A percentile compares a stretch with the other conserved stretches of the same genome.
Conservation (phyloP, 2,888 invertebrate species). For the Notodonta dromedarius region DNA sequence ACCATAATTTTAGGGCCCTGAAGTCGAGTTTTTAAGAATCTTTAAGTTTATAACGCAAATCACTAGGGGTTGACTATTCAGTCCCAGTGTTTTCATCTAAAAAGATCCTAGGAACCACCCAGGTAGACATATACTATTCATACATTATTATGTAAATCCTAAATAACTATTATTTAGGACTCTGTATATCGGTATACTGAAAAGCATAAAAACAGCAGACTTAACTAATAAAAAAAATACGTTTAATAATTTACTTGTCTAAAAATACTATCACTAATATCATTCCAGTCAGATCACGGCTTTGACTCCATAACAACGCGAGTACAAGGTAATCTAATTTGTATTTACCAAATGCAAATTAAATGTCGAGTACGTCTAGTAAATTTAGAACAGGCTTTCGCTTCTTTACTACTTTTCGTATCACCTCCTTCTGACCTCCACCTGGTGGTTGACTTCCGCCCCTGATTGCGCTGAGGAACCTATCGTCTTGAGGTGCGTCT, state of each 20-base stretch:
- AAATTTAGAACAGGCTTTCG: constrained; percentile 69
- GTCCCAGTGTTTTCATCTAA: no score
- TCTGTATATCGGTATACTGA: not conserved
- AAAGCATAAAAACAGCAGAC: not conserved
- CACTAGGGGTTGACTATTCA: no score
- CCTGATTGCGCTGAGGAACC: constrained; percentile 53
- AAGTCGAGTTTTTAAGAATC: no score
- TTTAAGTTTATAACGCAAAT: no score
- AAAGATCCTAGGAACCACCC: no score
- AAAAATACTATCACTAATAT: constrained; percentile 12
- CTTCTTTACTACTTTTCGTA: constrained; percentile 72
- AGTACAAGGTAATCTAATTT: constrained; percentile 60
- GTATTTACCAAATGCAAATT: constrained; percentile 51
- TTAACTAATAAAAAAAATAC: not conserved
- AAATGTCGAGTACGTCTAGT: constrained; percentile 77
- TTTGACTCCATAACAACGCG: constrained; percentile 22
- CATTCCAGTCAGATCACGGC: constrained; percentile 21
- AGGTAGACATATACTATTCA: no score
- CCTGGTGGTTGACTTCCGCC: constrained; percentile 18
- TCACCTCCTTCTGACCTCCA: constrained; percentile 57
- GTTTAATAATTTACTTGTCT: constrained; percentile 22
- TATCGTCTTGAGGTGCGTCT: constrained; percentile 60
- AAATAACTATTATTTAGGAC: no score
- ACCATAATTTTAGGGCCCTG: no score
- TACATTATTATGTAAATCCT: no score